Conservation (phyloP, 1,140 invertebrate genomes). For the Brachionus manjavacas region DNA sequence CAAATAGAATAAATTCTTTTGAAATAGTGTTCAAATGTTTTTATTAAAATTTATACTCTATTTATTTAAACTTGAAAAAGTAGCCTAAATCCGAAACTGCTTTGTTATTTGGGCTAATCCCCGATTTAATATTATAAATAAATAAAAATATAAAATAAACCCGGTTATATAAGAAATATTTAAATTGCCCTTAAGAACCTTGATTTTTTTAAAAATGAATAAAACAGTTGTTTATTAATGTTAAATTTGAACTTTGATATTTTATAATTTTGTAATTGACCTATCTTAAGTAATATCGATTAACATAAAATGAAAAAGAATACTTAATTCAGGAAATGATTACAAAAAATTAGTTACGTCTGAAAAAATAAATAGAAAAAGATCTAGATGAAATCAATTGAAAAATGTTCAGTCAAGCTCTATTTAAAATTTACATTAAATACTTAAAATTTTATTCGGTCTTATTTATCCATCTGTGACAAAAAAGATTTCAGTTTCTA, state of each 20-base stretch:
- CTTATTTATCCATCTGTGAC: background rate
- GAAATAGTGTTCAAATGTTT: no score
- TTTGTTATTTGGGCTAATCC: no score
- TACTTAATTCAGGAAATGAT: background rate
- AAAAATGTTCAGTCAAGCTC: background rate
- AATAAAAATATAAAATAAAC: no score
- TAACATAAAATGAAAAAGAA: background rate
- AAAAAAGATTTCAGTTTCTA: background rate
- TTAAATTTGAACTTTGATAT: background rate
- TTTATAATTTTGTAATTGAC: background rate
- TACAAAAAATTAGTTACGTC: background rate
- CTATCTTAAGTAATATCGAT: background rate
- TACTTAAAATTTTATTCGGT: background rate
- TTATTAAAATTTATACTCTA: no score
- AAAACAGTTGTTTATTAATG: no score
- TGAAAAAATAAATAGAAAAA: background rate
- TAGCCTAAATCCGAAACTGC: no score
- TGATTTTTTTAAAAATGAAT: no score
- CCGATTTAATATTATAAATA: no score
- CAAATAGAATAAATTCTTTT: no score
- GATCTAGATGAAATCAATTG: background rate
- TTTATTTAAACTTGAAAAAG: no score
- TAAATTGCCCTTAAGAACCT: no score
- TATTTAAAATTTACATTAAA: background rate
- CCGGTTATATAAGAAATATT: no score